Conservation (phyloP, 2,113 vertebrate genomes). For the Plecturocebus donacophilus region DNA sequence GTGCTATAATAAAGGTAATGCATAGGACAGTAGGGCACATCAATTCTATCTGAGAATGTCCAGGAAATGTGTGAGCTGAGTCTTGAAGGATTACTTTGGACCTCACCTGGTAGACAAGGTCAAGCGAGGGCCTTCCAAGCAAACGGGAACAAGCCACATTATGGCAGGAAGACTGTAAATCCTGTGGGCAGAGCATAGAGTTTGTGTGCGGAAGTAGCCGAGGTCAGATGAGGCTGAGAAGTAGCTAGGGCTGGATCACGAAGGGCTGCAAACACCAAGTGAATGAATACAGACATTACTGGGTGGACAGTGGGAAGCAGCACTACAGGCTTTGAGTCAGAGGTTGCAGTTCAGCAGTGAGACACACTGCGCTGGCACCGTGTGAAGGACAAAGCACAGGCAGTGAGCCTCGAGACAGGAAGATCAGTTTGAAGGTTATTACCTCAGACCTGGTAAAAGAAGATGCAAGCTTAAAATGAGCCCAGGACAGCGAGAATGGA, state of each 20-base stretch:
- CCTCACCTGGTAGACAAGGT: background rate
- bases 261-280: background rate
- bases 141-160: background rate
- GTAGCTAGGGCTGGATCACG: background rate
- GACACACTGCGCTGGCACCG: background rate
- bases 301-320: background rate
- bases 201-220: background rate
- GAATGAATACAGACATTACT: background rate
- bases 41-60: background rate
- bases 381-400: background rate
- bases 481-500: background rate
- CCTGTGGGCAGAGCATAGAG: background rate
- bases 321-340: background rate
- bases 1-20: background rate
- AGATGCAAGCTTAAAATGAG: background rate
- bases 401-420: background rate
- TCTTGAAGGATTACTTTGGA: background rate
- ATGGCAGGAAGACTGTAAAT: background rate
- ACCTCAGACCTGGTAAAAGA: background rate
- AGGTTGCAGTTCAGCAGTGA: background rate
- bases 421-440: background rate
- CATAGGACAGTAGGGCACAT: background rate
- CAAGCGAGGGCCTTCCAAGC: background rate
- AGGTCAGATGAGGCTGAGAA: background rate
- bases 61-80: background rate